Evolutionary conservation across 2,888 invertebrate species (phyloP).

Genomic region (Galeopsomyia nigrocyanea): DNA sequence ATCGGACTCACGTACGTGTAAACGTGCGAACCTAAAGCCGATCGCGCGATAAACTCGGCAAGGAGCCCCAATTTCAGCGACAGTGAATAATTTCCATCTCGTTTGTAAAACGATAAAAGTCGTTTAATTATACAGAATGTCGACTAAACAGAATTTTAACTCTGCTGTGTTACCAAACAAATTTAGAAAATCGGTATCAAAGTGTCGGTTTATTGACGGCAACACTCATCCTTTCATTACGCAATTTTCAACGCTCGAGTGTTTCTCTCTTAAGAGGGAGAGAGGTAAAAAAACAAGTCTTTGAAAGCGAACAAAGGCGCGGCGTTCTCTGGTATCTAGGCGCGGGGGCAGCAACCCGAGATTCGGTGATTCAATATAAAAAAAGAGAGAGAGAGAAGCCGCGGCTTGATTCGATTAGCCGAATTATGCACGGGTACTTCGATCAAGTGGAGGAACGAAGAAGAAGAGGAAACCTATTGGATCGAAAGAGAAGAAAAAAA

Average conservation of each 20-base stretch:
- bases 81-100: conserved; percentile 38
- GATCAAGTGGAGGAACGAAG: conserved; percentile 41
- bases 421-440: conserved; percentile 56
- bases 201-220: not conserved
- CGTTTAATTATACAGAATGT: not conserved
- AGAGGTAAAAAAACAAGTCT: conserved; percentile 15
- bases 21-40: conserved; percentile 2
- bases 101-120: conserved; percentile 31
- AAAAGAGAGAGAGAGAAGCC: conserved; percentile 5
- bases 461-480: no score
- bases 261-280: not conserved
- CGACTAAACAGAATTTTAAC: no score
- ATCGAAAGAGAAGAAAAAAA: conserved; percentile 24
- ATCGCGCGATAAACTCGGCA: conserved; percentile 24
- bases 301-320: conserved; percentile 9
- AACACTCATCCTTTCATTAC: not conserved
- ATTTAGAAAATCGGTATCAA: not conserved
- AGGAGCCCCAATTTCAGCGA: not conserved
- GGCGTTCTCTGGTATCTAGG: conserved; percentile 8
- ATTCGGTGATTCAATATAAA: conserved; percentile 36
- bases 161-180: no score
- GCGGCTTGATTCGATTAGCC: conserved; percentile 53
- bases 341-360: conserved; percentile 15
- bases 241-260: conserved; percentile 5
- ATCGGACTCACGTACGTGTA: conserved; percentile 17